phyloP scores from a whole-genome alignment of 2,113 vertebrate species.

The Ceyx margarethae region DNA sequence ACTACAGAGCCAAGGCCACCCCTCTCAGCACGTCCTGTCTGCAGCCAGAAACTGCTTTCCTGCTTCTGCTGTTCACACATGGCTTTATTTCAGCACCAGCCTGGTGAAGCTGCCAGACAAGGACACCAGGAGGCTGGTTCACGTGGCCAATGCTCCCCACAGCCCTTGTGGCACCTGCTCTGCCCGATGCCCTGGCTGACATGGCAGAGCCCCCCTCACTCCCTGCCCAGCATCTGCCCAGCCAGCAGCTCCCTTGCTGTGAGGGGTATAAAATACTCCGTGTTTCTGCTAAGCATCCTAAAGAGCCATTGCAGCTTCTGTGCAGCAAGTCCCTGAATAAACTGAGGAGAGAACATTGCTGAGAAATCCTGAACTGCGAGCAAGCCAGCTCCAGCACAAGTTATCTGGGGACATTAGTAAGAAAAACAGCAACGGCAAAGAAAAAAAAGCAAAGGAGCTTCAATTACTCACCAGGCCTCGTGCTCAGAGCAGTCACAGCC shows the following conservation, averaged over 20 bases:
- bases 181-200: accelerated
- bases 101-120: neutral
- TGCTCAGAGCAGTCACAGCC: neutral
- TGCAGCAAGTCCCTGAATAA: neutral
- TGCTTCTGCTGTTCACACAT: no score
- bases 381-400: neutral
- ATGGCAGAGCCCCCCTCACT: neutral
- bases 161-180: neutral
- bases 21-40: accelerated
- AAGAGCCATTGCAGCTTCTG: neutral
- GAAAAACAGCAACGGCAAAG: neutral
- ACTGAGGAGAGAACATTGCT: neutral
- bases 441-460: neutral
- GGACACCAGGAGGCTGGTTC: neutral
- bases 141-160: accelerated
- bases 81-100: neutral
- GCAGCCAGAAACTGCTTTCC: neutral
- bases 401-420: neutral
- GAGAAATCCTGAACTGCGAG: neutral
- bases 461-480: neutral
- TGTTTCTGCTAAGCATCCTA: no score
- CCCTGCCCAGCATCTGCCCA: neutral
- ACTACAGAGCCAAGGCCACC: neutral
- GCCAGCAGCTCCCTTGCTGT: neutral
- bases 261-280: neutral